Percentiles rank a stretch among this genome's conserved stretches.
Conservation (phyloP, 2,113 vertebrate species). For the Piaya cayana region DNA sequence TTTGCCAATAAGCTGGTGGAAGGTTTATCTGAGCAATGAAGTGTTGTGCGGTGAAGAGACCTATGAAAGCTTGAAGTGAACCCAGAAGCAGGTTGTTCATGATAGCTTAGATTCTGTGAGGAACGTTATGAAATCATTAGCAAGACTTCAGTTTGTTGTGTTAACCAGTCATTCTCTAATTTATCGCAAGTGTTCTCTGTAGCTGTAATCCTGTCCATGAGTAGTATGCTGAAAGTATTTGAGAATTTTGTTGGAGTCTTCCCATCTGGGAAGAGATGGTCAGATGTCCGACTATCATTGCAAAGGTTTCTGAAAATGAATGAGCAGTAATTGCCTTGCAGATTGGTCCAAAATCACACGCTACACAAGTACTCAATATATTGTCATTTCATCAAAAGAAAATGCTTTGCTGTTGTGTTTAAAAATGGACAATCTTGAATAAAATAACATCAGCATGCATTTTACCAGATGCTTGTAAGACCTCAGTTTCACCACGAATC, state of each 20-base stretch:
- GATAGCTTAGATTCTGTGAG: background rate
- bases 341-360: background rate
- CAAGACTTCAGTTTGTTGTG: background rate
- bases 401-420: background rate
- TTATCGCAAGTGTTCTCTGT: background rate
- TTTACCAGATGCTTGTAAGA: background rate
- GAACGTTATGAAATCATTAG: background rate
- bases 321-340: accelerated
- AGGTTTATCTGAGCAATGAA: background rate
- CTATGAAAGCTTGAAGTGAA: background rate
- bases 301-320: background rate
- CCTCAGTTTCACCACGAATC: background rate
- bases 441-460: background rate
- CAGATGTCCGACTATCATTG: background rate
- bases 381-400: background rate
- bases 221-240: background rate
- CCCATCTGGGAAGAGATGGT: background rate
- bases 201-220: background rate
- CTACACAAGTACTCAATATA: background rate
- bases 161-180: background rate
- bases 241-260: background rate
- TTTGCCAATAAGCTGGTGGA: background rate
- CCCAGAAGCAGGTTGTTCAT: background rate
- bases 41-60: background rate
- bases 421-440: background rate